Evolutionary conservation across 2,888 invertebrate genomes (phyloP).

Genomic region (Folsomia candida): DNA sequence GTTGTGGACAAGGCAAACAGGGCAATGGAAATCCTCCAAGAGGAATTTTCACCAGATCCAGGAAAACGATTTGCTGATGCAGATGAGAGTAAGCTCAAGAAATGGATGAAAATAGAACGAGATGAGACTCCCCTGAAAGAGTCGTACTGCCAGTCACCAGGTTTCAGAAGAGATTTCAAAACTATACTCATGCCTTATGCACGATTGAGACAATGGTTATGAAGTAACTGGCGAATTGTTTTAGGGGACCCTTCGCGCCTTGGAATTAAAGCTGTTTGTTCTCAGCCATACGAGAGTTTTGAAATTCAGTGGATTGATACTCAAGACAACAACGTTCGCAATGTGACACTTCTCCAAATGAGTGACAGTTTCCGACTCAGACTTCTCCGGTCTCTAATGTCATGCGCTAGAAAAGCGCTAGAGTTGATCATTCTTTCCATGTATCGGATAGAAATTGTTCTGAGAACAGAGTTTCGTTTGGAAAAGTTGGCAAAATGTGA

Average conservation of each 20-base stretch:
- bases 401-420: constrained; percentile 15
- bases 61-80: too few relatives aligned
- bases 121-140: too few relatives aligned
- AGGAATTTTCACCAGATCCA: neutral
- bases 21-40: constrained; percentile 19
- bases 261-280: neutral
- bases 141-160: constrained; percentile 8
- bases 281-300: constrained; percentile 19
- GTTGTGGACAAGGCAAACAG: constrained; percentile 6
- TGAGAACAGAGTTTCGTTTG: constrained; percentile 18
- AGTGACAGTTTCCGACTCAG: constrained; percentile 26
- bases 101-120: neutral
- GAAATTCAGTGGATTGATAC: constrained; percentile 24
- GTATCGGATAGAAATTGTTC: constrained; percentile 16
- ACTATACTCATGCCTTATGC: neutral
- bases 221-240: too few relatives aligned
- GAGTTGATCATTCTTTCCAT: constrained; percentile 14
- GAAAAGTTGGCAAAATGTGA: constrained; percentile 25
- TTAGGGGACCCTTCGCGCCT: too few relatives aligned
- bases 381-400: constrained; percentile 31
- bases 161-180: constrained; percentile 3
- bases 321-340: constrained; percentile 22
- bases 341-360: constrained; percentile 20
- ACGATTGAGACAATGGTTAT: too few relatives aligned
- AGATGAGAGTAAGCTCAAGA: neutral